Conservation (phyloP, 2,797 vertebrate genomes). For the Scarus forsteni region DNA sequence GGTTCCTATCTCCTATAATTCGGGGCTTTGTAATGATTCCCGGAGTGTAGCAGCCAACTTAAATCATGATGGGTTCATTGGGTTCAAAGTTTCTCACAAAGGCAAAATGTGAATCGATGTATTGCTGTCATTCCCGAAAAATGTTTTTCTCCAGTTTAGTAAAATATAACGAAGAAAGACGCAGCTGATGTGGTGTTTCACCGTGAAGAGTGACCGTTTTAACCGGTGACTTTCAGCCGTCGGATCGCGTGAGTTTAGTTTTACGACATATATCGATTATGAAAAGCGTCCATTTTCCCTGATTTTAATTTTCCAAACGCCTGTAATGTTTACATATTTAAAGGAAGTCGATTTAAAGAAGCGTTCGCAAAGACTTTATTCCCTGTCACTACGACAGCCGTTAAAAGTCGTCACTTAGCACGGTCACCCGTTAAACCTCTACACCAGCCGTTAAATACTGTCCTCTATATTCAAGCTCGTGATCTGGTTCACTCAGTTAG, state of each 20-base stretch:
- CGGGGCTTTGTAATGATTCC: constrained; percentile 24
- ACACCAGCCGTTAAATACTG: background rate
- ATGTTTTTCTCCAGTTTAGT: background rate
- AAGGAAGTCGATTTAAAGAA: too few species aligned
- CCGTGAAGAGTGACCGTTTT: too few species aligned
- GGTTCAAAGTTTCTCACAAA: constrained; percentile 25
- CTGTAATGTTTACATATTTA: too few species aligned
- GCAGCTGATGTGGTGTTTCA: background rate
- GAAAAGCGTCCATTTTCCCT: too few species aligned
- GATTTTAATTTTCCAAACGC: too few species aligned
- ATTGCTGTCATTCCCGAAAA: background rate
- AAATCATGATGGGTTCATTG: constrained; percentile 28
- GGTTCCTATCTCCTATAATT: constrained; percentile 46
- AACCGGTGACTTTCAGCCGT: too few species aligned
- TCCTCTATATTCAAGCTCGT: background rate
- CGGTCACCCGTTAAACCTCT: too few species aligned
- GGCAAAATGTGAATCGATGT: background rate
- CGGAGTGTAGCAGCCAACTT: constrained; percentile 59
- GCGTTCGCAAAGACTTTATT: too few species aligned
- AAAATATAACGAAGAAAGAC: constrained; percentile 6
- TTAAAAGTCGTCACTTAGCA: too few species aligned
- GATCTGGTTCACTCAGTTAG: constrained; percentile 2
- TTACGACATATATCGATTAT: too few species aligned
- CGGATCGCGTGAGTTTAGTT: too few species aligned
- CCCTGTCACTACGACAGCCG: too few species aligned